A percentile compares a stretch with the other conserved stretches of the same genome.
Conservation (phyloP, 2,113 vertebrate species). For the Gymnarchus niloticus region DNA sequence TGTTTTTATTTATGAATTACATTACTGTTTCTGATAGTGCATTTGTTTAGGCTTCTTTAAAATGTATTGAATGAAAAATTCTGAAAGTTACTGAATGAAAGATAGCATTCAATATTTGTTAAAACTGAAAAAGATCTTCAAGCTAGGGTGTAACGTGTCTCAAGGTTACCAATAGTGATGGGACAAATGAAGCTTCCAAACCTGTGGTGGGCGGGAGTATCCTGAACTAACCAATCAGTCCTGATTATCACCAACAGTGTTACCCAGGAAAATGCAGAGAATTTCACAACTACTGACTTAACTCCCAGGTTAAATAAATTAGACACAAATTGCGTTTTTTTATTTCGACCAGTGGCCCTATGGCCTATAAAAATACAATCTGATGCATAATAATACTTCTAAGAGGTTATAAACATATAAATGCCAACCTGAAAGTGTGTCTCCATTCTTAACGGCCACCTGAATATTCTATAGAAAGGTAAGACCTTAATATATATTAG, state of each 20-base stretch:
- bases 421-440: not conserved
- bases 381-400: not conserved
- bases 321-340: not conserved
- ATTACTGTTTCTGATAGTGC: not conserved
- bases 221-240: no score
- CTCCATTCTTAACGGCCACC: slow-evolving; percentile 12
- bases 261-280: not conserved
- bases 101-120: not conserved
- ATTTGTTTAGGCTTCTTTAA: not conserved
- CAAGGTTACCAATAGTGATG: no score
- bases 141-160: not conserved
- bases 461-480: slow-evolving; percentile 6
- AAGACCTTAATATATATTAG: not conserved
- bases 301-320: not conserved
- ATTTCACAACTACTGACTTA: not conserved
- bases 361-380: not conserved
- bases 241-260: not conserved
- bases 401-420: no score
- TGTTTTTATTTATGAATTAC: not conserved
- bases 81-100: no score
- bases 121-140: not conserved
- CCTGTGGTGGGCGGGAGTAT: no score
- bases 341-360: not conserved
- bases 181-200: no score
- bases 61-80: not conserved